Evolutionary conservation across 2,797 vertebrate genomes (phyloP).

Genomic region (Girardinus metallicus): DNA sequence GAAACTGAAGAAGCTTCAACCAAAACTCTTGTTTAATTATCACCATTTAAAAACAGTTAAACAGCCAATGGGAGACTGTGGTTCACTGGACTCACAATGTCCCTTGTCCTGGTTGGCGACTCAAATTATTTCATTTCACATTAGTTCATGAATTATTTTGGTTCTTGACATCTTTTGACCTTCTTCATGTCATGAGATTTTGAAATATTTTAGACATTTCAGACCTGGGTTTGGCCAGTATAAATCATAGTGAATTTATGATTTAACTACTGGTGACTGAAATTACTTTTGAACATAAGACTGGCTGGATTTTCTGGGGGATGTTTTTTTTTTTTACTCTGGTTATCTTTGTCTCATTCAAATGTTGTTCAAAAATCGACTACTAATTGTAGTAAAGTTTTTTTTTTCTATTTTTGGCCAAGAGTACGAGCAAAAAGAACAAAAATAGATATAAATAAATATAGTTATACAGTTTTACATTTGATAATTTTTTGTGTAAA

Average conservation of each 20-base stretch:
- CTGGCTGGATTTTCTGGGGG: neutral
- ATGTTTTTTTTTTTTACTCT: neutral
- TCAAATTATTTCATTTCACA: neutral
- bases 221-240: neutral
- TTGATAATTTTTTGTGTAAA: neutral
- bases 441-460: neutral
- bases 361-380: neutral
- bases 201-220: neutral
- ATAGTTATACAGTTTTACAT: neutral
- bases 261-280: neutral
- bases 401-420: neutral
- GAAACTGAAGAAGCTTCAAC: neutral
- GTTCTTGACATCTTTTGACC: neutral
- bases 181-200: neutral
- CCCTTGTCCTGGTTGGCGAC: neutral
- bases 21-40: neutral
- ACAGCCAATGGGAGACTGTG: neutral
- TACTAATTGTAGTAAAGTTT: neutral
- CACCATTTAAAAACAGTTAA: neutral
- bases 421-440: neutral
- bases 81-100: neutral
- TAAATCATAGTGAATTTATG: neutral
- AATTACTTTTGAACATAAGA: neutral
- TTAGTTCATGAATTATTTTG: neutral
- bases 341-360: neutral